Conservation (phyloP, 2,113 vertebrate genomes). For the Galemys pyrenaicus region DNA sequence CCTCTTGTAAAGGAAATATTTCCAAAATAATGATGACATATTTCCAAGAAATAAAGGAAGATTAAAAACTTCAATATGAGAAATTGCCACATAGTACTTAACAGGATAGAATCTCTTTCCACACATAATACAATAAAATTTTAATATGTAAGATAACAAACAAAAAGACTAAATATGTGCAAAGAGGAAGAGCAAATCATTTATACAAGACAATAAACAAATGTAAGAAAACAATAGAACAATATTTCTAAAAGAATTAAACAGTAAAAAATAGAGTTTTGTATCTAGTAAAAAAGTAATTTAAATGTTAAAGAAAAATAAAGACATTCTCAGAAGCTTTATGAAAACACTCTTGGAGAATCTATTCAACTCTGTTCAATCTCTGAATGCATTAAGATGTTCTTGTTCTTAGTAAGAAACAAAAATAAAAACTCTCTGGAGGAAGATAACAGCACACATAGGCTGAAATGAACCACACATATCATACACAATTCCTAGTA, state of each 20-base stretch:
- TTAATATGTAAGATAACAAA: background rate
- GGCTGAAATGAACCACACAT: background rate
- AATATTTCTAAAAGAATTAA: constrained; percentile 16
- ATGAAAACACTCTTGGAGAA: constrained; percentile 3
- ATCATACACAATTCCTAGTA: background rate
- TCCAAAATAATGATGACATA: background rate
- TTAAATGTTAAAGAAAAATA: background rate
- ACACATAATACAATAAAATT: background rate
- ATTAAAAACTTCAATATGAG: background rate
- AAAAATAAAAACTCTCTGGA: background rate
- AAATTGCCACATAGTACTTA: background rate
- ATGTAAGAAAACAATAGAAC: constrained; percentile 1
- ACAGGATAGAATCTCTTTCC: background rate
- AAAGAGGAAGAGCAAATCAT: background rate
- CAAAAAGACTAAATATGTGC: background rate
- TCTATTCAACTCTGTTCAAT: background rate
- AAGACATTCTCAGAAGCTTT: background rate
- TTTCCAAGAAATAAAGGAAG: background rate
- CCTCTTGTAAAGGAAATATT: background rate
- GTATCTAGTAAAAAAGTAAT: background rate
- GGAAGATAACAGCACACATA: background rate
- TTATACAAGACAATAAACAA: background rate
- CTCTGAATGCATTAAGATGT: background rate
- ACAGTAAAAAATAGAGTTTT: background rate
- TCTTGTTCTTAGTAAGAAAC: background rate